Percentiles rank a stretch among this genome's conserved stretches.
Evolutionary conservation across 2,113 vertebrate genomes (phyloP).

Genomic region (Shinisaurus crocodilurus): DNA sequence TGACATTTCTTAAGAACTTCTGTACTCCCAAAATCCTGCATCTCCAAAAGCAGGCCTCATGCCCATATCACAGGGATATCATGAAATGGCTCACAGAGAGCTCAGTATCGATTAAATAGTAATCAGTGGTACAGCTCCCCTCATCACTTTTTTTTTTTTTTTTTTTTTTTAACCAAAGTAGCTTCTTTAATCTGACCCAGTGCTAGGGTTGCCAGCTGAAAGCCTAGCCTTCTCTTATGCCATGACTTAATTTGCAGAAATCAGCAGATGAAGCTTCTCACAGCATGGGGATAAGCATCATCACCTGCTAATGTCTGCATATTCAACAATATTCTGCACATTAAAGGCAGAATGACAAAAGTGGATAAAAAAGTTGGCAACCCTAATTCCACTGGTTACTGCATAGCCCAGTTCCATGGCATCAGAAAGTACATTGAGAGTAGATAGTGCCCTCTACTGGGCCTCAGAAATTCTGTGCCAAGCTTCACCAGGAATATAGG

Average conservation of each 20-base stretch:
- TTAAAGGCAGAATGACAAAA: not conserved
- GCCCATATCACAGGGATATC: not conserved
- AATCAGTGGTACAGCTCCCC: not conserved
- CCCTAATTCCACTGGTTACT: not conserved
- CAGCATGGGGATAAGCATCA: not conserved
- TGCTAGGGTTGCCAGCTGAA: not conserved
- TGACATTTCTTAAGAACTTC: not conserved
- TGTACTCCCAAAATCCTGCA: not conserved
- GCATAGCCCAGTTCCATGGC: not conserved
- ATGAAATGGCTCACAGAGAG: not conserved
- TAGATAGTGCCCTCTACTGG: conserved; percentile 20
- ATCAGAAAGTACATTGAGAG: not conserved
- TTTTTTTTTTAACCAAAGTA: too few species aligned
- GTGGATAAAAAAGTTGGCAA: not conserved
- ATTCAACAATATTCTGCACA: not conserved
- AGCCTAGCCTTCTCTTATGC: not conserved
- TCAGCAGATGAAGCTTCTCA: not conserved
- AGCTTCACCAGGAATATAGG: not conserved
- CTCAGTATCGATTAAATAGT: not conserved
- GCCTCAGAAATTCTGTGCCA: not conserved
- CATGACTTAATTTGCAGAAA: not conserved
- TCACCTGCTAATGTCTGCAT: not conserved
- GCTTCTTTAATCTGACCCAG: not conserved
- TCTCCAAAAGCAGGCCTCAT: not conserved
- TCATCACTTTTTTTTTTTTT: not conserved